These are phyloP conservation scores for Cryptocephalus primarius DNA, from an alignment of 2,888 invertebrate genomes.

Conservation along the genomic window DNA sequence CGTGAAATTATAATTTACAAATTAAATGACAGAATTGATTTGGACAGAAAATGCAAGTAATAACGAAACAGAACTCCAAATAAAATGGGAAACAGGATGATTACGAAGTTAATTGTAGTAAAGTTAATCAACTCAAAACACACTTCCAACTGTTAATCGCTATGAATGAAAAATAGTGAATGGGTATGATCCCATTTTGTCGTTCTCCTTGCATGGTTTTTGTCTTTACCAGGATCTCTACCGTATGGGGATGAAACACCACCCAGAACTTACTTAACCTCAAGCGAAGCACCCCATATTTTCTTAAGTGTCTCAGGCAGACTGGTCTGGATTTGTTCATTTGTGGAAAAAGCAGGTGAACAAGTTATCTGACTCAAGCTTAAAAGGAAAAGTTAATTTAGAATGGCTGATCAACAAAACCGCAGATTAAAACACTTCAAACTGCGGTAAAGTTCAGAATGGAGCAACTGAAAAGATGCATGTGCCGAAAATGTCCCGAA, in stretches of 20 bases:
- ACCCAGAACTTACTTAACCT: slow-evolving; percentile 20
- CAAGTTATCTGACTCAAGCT: slow-evolving; percentile 21
- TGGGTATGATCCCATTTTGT: not conserved
- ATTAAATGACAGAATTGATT: no score
- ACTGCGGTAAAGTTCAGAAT: no score
- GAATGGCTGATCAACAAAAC: not conserved
- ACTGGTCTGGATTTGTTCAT: slow-evolving; percentile 20
- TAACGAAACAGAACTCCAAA: no score
- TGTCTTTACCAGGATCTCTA: no score
- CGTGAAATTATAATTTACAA: not conserved
- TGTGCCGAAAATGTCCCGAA: no score
- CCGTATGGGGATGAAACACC: no score
- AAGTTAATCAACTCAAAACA: not conserved
- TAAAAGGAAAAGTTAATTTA: slow-evolving; percentile 5
- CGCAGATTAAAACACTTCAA: not conserved
- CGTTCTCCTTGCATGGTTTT: no score
- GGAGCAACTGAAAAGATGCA: no score
- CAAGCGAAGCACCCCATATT: slow-evolving; percentile 20
- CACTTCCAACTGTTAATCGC: not conserved
- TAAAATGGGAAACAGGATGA: no score
- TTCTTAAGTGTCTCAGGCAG: slow-evolving; percentile 22
- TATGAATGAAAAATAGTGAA: not conserved
- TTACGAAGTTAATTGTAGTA: no score
- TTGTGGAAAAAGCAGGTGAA: slow-evolving; percentile 21
- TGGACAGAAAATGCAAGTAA: no score